Percentiles rank a stretch among this genome's conserved stretches.
These are phyloP conservation scores for Eugnorisma glareosa DNA, from an alignment of 2,888 invertebrate genomes.

Conservation along the genomic window DNA sequence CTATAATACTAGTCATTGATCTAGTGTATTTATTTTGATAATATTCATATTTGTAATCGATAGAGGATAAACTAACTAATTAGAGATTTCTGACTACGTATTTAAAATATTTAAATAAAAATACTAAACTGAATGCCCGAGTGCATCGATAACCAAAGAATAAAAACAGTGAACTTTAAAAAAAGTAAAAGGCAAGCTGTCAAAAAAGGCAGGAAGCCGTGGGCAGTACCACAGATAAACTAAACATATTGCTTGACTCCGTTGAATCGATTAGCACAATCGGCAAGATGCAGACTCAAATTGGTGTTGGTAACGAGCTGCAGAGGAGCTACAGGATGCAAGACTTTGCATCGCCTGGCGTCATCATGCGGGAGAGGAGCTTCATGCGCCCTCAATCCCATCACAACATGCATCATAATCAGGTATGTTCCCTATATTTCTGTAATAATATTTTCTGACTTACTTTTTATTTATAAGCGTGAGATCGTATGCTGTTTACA, in stretches of 20 bases:
- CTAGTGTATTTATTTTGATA: slow-evolving; percentile 88
- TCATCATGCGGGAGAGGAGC: slow-evolving; percentile 93
- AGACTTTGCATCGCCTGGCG: slow-evolving; percentile 90
- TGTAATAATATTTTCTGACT: not conserved
- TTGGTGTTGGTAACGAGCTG: slow-evolving; percentile 85
- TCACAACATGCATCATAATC: slow-evolving; percentile 90
- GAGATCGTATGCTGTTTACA: slow-evolving; percentile 1
- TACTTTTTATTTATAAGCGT: slow-evolving; percentile 28
- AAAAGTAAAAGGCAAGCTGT: slow-evolving; percentile 58
- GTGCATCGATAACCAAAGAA: slow-evolving; percentile 81
- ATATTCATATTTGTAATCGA: slow-evolving; percentile 72
- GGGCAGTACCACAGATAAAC: slow-evolving; percentile 60
- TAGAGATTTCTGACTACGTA: slow-evolving; percentile 64
- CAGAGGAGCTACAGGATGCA: slow-evolving; percentile 89
- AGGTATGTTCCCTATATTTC: slow-evolving; percentile 75
- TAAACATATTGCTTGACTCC: slow-evolving; percentile 51
- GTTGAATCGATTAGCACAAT: slow-evolving; percentile 51
- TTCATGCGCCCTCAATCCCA: slow-evolving; percentile 92
- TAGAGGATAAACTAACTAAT: slow-evolving; percentile 68
- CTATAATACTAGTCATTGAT: slow-evolving; percentile 89
- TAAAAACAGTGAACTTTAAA: slow-evolving; percentile 63
- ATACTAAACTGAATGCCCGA: slow-evolving; percentile 69
- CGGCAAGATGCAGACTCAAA: slow-evolving; percentile 87
- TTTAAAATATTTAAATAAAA: slow-evolving; percentile 47
- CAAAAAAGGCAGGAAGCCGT: slow-evolving; percentile 65